Evolutionary conservation across 2,888 invertebrate species (phyloP).

Genomic region (Eristalis tenax): DNA sequence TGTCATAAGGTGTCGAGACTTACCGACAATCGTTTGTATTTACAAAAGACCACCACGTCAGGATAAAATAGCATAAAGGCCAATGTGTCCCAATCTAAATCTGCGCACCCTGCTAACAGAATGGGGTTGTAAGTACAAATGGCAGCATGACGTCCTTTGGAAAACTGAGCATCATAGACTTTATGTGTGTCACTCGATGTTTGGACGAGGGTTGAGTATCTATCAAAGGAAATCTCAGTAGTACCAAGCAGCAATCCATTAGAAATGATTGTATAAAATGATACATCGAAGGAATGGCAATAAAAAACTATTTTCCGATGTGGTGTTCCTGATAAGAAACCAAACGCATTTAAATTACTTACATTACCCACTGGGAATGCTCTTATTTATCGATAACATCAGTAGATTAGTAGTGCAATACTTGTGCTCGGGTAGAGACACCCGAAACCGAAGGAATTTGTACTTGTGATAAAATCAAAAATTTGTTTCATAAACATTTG

Average conservation of each 20-base stretch:
- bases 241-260: constrained; percentile 49
- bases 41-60: constrained; percentile 57
- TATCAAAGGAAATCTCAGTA: constrained; percentile 35
- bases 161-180: constrained; percentile 62
- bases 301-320: constrained; percentile 65
- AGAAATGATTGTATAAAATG: constrained; percentile 55
- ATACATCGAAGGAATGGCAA: constrained; percentile 54
- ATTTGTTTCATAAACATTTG: constrained; percentile 28
- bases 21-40: constrained; percentile 58
- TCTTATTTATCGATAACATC: constrained; percentile 58
- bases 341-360: constrained; percentile 52
- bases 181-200: constrained; percentile 32
- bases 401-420: constrained; percentile 37
- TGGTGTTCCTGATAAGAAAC: constrained; percentile 62
- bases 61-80: constrained; percentile 59
- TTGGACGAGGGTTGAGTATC: constrained; percentile 51
- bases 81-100: constrained; percentile 62
- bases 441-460: constrained; percentile 3
- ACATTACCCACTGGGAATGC: constrained; percentile 58
- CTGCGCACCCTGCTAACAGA: constrained; percentile 50
- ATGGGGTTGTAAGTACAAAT: constrained; percentile 66
- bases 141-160: constrained; percentile 41
- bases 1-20: constrained; percentile 65
- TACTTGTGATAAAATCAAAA: constrained; percentile 27
- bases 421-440: neutral